Evolutionary conservation across 2,888 invertebrate genomes (phyloP).

Genomic region (Cabera pusaria): DNA sequence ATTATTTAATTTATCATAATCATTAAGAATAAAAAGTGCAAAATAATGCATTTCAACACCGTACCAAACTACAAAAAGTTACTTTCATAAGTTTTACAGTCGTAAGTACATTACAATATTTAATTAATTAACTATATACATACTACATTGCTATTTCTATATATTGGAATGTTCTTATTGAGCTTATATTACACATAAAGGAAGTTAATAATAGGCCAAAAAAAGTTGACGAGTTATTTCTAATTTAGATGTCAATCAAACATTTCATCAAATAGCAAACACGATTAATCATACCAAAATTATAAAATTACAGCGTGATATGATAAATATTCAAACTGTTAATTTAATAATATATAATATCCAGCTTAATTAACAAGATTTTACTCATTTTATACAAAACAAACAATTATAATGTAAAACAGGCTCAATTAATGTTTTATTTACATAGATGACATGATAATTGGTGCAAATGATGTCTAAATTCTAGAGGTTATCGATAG

Average conservation of each 20-base stretch:
- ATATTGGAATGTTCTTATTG: slow-evolving; percentile 23
- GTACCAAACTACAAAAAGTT: slow-evolving; percentile 31
- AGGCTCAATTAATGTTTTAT: too few species aligned
- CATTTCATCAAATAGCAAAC: background rate
- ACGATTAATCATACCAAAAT: background rate
- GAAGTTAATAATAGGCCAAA: slow-evolving; percentile 6
- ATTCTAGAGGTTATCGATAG: background rate
- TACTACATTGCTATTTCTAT: slow-evolving; percentile 12
- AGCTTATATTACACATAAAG: too few species aligned
- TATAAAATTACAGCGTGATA: too few species aligned
- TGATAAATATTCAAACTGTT: too few species aligned
- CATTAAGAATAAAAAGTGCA: slow-evolving; percentile 17
- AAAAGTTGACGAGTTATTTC: background rate
- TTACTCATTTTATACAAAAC: too few species aligned
- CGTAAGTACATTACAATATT: slow-evolving; percentile 38
- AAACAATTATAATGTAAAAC: too few species aligned
- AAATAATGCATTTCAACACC: slow-evolving; percentile 14
- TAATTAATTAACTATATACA: slow-evolving; percentile 38
- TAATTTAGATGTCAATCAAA: background rate
- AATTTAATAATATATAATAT: too few species aligned
- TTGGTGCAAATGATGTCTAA: background rate
- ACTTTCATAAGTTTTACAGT: slow-evolving; percentile 25
- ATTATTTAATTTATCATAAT: too few species aligned
- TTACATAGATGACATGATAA: slow-evolving; percentile 4
- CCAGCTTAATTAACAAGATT: too few species aligned